Percentiles rank a stretch among this genome's conserved stretches.
Evolutionary conservation across 2,888 invertebrate genomes (phyloP).

Genomic region (Girardia tigrina): DNA sequence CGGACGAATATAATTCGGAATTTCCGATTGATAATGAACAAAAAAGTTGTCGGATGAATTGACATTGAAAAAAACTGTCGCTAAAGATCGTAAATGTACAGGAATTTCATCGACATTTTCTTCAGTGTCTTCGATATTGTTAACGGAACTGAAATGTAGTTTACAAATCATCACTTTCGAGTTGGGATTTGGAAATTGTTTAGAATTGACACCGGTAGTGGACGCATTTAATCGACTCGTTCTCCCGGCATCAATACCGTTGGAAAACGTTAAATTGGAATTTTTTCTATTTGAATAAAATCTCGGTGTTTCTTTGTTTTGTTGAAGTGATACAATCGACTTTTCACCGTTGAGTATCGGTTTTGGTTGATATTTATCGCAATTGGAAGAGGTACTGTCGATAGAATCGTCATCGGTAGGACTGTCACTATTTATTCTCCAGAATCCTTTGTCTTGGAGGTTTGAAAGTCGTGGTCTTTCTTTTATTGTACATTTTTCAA

Average conservation of each 20-base stretch:
- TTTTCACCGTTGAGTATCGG: not conserved
- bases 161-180: conserved; percentile 11
- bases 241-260: too few species aligned
- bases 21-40: conserved; percentile 15
- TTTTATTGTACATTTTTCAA: conserved; percentile 5
- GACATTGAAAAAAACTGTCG: not conserved
- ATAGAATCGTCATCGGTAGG: not conserved
- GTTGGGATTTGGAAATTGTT: not conserved
- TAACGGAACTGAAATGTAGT: not conserved
- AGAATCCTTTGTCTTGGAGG: conserved; percentile 32
- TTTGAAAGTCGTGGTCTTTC: conserved; percentile 24
- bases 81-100: not conserved
- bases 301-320: conserved; percentile 1
- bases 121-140: not conserved
- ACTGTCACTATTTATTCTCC: conserved; percentile 20
- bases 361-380: not conserved
- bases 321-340: not conserved
- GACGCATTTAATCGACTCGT: not conserved
- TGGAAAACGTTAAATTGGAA: not conserved
- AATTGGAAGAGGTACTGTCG: not conserved
- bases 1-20: not conserved
- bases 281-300: not conserved
- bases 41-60: conserved; percentile 12
- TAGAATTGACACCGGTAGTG: not conserved
- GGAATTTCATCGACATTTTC: conserved; percentile 18